Conservation (phyloP, 2,797 vertebrate species). For the Enteromius argenteus region DNA sequence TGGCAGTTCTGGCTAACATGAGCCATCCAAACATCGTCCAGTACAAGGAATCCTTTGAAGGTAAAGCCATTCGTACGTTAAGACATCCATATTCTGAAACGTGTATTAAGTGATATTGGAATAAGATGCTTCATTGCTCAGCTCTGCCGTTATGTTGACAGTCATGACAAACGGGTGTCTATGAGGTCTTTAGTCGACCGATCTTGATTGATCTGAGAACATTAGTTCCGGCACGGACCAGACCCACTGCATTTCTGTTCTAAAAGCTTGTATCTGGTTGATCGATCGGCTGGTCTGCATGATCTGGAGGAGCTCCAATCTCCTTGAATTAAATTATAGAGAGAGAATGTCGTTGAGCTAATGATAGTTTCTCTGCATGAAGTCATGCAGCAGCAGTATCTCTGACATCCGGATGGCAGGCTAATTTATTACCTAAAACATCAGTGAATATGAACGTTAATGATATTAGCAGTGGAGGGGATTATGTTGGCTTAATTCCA, state of each 20-base stretch:
- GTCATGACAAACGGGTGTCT: neutral
- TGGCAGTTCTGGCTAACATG: constrained; percentile 95
- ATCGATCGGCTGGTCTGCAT: neutral
- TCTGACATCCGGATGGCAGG: neutral
- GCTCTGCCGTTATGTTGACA: neutral
- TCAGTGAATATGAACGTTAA: neutral
- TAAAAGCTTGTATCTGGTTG: constrained; percentile 5
- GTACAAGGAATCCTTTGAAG: constrained; percentile 98
- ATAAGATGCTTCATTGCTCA: neutral
- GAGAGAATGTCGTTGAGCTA: constrained; percentile 39
- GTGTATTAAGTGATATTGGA: neutral
- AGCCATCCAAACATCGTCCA: constrained; percentile 98
- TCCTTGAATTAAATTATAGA: constrained; percentile 45
- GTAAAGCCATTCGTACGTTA: constrained; percentile 71
- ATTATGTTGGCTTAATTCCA: neutral
- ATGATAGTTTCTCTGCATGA: constrained; percentile 30
- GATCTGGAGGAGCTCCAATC: constrained; percentile 26
- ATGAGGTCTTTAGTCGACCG: neutral
- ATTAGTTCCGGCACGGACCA: constrained; percentile 10
- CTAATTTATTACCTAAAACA: neutral
- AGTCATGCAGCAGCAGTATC: neutral
- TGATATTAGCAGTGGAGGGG: neutral
- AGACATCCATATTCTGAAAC: neutral
- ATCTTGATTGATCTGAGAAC: constrained; percentile 28
- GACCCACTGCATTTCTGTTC: neutral